Base-by-base conservation (phyloP, 2,888 invertebrate species). In the Lottia scabra region DNA sequence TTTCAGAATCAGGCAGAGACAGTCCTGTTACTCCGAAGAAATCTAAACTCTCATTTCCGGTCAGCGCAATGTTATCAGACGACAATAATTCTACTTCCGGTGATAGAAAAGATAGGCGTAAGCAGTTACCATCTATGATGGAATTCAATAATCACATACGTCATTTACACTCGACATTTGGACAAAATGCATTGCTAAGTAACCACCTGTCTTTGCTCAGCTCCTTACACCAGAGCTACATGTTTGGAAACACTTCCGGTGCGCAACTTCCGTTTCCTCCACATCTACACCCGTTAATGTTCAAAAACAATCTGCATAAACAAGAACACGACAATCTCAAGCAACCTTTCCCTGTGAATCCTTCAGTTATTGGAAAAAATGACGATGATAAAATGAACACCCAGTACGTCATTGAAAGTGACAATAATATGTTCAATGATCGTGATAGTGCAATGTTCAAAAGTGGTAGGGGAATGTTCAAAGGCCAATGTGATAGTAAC, bases 21-120 rank as follows among this genome's bases (percentile, higher is more conserved):
- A 56, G 56, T 56, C 23, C 56, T 23, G 23, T 23, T 12, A 12
- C 23, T 12, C 19, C 56, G 13, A 56, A 56, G 15, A 23, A 19
- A 23, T 23, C 73, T 10, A 64, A 45, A 16, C 44, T 75, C 27
- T 72, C 74, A 15, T 78, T 78, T 56, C 78, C 78, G 8, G 78
- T 78, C 63, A 74, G 74, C 67, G 74, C 73, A 65, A 77, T 75
- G 75, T 63, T 75, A 13, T 45, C 56, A 19, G 56, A 56, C 8
- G 56, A 56, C 23, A 56, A 56, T 23, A 56, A 8, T 19, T 15
- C 19, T 23, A 56, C 19, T 56, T 19, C 23, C 13, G 23, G 13
- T 56, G 23, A 23, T 56, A 12, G 23, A 3, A n/a, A 23, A 19
- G 19, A 19, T 0, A 56, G 23, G 23, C 23, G 23, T 19, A 23